These are phyloP conservation scores for Drosophila limbata DNA, from an alignment of 2,888 invertebrate genomes.

Conservation along the genomic window DNA sequence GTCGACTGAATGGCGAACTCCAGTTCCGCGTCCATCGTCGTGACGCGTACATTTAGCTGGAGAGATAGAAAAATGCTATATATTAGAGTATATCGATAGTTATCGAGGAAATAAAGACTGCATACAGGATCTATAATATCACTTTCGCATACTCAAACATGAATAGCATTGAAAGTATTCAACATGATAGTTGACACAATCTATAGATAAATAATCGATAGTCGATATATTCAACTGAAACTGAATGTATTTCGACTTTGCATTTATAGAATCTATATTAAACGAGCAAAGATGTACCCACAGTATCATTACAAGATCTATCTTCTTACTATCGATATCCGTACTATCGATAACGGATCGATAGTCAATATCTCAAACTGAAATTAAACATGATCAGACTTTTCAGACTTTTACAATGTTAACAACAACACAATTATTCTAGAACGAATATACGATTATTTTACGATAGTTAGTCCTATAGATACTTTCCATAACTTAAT, in stretches of 20 bases:
- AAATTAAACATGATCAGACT: background rate
- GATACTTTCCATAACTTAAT: background rate
- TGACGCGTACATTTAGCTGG: slow-evolving; percentile 99
- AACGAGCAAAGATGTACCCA: background rate
- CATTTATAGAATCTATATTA: background rate
- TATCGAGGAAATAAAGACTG: background rate
- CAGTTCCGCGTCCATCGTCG: slow-evolving; percentile 99
- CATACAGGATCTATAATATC: background rate
- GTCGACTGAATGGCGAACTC: slow-evolving; percentile 99
- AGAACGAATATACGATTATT: background rate
- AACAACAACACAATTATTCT: background rate
- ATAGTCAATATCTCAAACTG: background rate
- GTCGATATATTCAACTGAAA: background rate
- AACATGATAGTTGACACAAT: background rate
- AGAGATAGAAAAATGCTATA: slow-evolving; percentile 24
- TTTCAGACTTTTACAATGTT: background rate
- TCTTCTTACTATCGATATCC: background rate
- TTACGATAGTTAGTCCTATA: background rate
- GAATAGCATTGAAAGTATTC: too few species aligned
- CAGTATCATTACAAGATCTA: background rate
- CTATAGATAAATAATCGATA: background rate
- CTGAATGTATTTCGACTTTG: background rate
- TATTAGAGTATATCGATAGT: background rate
- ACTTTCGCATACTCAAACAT: too few species aligned
- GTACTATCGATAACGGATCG: background rate